Base-by-base conservation (phyloP, 2,113 vertebrate genomes). In the Ameiurus melas region DNA sequence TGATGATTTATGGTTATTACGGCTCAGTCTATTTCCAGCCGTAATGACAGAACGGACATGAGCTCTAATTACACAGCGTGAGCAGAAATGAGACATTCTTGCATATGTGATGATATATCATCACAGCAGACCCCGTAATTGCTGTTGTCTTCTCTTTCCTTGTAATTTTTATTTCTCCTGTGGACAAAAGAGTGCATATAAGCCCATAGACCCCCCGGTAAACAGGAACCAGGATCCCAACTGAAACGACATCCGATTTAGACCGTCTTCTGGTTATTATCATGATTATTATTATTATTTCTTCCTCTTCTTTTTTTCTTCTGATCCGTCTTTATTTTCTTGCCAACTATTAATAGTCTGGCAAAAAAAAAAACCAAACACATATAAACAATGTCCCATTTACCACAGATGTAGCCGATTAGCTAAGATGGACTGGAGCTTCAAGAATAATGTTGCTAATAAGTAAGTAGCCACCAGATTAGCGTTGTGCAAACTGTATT, bases 51-150 rank as follows among this genome's bases (percentile, higher is more conserved):
- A 75, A 85, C 6, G 51, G 53, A 58, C 70, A 43, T 75, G 70
- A 85, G 33, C 84, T 85, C 30, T 85, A 73, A 85, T 85, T 84
- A 84, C 30, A 85, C 58, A 43, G 84, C 53, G 13, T 3, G 19
- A 58, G 51, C 84, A 75, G 51, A 75, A 85, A 85, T 58, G 4
- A 73, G 36, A 85, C 84, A 75, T 85, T 85, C 77, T 85, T 85
- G 70, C 84, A 85, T 85, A 73, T 85, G 39, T 75, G 84, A 73
- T 85, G 68, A 85, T 85, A 85, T 71, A 75, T 85, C 84, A 85
- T 57, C 33, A 60, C 53, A 27, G 60, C 70, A 85, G 84, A 57
- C 84, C 51, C 33, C 33, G 36, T 60, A 85, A 75, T 85, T 60
- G 70, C 70, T 58, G 84, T 85, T 85, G 70, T 85, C 84, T 60